These are phyloP conservation scores for Tetanocera ferruginea DNA, from an alignment of 2,888 invertebrate species.

Conservation along the genomic window DNA sequence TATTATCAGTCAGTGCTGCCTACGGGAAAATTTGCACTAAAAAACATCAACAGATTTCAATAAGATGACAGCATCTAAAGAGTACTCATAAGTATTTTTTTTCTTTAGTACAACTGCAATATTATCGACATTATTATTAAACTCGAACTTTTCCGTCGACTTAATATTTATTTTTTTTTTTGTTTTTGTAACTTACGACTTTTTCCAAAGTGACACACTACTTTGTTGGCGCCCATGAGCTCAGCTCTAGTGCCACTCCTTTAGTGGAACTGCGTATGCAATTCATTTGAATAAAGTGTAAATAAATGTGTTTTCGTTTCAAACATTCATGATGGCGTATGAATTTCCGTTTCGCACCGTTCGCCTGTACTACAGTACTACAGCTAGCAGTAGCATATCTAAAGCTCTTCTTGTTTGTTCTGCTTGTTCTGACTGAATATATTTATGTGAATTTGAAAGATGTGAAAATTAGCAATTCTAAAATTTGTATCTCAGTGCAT, in stretches of 20 bases:
- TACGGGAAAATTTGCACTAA: too few species aligned
- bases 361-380: neutral
- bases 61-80: too few species aligned
- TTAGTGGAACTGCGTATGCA: constrained; percentile 61
- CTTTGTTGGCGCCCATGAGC: constrained; percentile 52
- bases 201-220: constrained; percentile 20
- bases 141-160: neutral
- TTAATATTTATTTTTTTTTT: too few species aligned
- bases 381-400: neutral
- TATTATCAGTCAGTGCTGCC: too few species aligned
- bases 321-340: constrained; percentile 32
- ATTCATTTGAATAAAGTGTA: neutral
- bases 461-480: constrained; percentile 37
- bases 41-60: too few species aligned
- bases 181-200: too few species aligned
- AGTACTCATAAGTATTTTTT: too few species aligned
- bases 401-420: neutral
- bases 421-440: constrained; percentile 10
- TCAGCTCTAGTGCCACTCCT: constrained; percentile 57
- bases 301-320: constrained; percentile 32
- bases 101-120: too few species aligned
- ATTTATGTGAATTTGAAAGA: constrained; percentile 38
- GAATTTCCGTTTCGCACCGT: constrained; percentile 28
- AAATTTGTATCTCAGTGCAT: constrained; percentile 9
- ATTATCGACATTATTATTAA: neutral